Evolutionary conservation across 2,113 vertebrate genomes (phyloP).

Genomic region (Ciconia maguari): DNA sequence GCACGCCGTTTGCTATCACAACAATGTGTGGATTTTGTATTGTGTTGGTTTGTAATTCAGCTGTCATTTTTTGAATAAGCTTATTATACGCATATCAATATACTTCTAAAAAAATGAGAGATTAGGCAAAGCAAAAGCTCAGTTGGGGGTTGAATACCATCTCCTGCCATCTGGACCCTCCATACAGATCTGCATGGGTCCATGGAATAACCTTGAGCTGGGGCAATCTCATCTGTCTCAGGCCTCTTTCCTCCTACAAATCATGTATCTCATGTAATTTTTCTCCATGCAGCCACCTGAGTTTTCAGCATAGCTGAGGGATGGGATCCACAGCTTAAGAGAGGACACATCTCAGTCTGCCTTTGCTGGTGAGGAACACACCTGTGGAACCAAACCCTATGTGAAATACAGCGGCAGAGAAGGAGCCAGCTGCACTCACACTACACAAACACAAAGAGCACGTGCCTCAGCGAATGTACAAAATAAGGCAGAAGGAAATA

Average conservation of each 20-base stretch:
- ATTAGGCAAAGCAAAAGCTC: background rate
- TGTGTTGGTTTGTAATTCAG: background rate
- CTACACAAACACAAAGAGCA: background rate
- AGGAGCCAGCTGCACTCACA: background rate
- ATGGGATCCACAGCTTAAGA: background rate
- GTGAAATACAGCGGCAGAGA: background rate
- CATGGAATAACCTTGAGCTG: background rate
- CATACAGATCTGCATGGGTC: background rate
- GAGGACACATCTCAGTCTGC: background rate
- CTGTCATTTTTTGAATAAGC: background rate
- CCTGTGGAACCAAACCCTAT: background rate
- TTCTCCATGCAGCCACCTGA: background rate
- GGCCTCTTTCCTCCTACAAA: background rate
- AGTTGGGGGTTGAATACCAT: background rate
- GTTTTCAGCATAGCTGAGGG: background rate
- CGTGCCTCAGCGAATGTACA: fast-evolving
- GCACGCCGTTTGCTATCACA: background rate
- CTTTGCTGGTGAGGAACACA: background rate
- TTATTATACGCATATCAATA: background rate
- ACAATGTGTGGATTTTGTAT: background rate
- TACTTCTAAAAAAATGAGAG: background rate
- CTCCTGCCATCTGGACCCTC: background rate
- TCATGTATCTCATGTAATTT: background rate
- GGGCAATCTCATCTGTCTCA: background rate
- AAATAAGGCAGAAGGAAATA: background rate